Base-by-base conservation (phyloP, 2,888 invertebrate species). In the Celastrina argiolus region DNA sequence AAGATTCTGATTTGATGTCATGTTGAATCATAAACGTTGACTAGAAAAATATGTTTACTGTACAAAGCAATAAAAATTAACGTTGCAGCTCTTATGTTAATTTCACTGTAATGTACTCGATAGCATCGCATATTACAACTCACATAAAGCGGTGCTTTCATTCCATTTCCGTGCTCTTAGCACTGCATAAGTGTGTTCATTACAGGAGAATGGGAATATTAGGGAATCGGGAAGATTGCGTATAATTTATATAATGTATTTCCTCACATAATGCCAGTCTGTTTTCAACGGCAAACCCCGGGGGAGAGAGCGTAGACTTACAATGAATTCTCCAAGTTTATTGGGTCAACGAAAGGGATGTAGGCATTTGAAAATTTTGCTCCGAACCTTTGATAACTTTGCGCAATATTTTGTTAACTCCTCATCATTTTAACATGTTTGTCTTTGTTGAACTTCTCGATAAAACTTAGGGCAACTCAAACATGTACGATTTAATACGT, bases 321-420 rank as follows among this genome's bases (percentile, higher is more conserved):
- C 66, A 59, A 70, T 70, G 69, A 69, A 71, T 70, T 71, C 66
- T 31, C 56, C 64, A 69, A 71, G 67, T 70, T 70, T 63, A 68
- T 51, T 70, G 68, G 71, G 71, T 69, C 71, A 70, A 67, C 65
- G 59, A 67, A 64, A 22, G 56, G 65, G 65, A 66, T 69, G 56
- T 51, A 66, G 36, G 26, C 34, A 65, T 61, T 67, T 28, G 39
- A 67, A 67, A 41, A 67, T 61, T 61, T 36, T 14, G 22, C 22
- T 61, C 14, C 22, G 18, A 36, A 61, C 61, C 61, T 36, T 61
- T 61, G 34, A 61, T 61, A 61, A 61, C 61, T 36, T 61, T 14
- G 12, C 36, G 2, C 16, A 61, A 61, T 61, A 61, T 36, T 61
- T 61, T 18, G 12, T 39, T 61, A 61, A 61, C 39, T 61, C 39